These are phyloP conservation scores for Zosterops pallidus DNA, from an alignment of 2,113 vertebrate genomes.

Conservation along the genomic window DNA sequence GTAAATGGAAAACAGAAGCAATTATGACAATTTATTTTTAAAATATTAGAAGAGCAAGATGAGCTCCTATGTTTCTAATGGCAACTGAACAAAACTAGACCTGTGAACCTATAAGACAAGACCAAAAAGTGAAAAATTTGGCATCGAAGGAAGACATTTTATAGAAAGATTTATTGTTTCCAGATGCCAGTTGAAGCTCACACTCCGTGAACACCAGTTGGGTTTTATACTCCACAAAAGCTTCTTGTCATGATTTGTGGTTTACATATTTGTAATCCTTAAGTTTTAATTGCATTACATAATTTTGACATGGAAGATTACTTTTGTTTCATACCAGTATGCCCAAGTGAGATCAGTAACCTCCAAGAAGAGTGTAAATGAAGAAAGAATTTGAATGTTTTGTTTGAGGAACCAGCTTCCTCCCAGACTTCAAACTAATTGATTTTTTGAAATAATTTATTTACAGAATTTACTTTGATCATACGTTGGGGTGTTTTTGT, in stretches of 20 bases:
- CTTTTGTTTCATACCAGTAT: neutral
- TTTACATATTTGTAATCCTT: conserved; percentile 22
- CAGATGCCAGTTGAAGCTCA: neutral
- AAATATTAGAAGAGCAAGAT: neutral
- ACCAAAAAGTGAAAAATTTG: neutral
- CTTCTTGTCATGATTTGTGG: neutral
- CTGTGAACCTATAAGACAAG: neutral
- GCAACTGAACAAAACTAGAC: neutral
- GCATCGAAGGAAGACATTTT: neutral
- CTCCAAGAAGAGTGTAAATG: neutral
- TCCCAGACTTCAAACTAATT: neutral
- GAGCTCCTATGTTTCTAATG: neutral
- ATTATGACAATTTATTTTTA: conserved; percentile 38
- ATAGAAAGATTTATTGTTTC: neutral
- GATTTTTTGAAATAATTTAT: neutral
- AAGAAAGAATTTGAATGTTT: neutral
- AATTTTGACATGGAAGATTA: neutral
- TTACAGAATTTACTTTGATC: neutral
- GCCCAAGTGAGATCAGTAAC: neutral
- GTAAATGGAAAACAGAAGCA: conserved; percentile 29
- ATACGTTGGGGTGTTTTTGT: neutral
- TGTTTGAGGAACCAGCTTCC: neutral
- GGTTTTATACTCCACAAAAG: neutral
- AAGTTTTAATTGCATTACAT: neutral
- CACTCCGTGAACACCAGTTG: neutral